A percentile compares a stretch with the other conserved stretches of the same genome.
phyloP scores from a whole-genome alignment of 1,140 invertebrate species.

The Ostrea edulis region DNA sequence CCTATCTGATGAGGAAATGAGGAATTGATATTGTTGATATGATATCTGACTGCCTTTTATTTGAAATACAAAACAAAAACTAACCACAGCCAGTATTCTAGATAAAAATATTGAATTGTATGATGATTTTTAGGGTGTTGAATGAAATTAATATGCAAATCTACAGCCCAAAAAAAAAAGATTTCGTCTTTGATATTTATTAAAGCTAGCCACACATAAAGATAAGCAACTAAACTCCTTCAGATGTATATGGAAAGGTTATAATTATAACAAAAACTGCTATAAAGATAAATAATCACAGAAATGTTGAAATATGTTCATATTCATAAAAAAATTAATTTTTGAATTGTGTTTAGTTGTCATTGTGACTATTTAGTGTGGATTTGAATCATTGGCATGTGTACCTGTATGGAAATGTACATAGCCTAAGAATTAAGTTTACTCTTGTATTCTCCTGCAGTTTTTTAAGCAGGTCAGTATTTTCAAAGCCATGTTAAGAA shows the following conservation, averaged over 20 bases:
- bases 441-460: background rate
- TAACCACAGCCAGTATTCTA: conserved; percentile 8
- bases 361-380: too few relatives aligned
- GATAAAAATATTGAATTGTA: background rate
- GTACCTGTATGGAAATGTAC: background rate
- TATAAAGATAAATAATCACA: background rate
- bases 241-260: background rate
- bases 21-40: conserved; percentile 27
- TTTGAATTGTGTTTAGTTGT: too few relatives aligned
- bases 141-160: conserved; percentile 7
- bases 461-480: conserved; percentile 11
- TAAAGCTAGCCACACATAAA: conserved; percentile 21
- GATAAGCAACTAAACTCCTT: background rate
- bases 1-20: conserved; percentile 21
- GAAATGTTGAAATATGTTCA: background rate
- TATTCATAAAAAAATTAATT: background rate
- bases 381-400: too few relatives aligned
- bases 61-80: background rate
- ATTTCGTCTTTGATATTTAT: conserved; percentile 4
- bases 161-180: background rate
- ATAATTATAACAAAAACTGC: background rate
- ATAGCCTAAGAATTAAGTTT: background rate
- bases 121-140: conserved; percentile 8
- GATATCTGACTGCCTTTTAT: background rate
- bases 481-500: conserved; percentile 12